Conservation (phyloP, 1,140 invertebrate species). For the Oscheius sp. region DNA sequence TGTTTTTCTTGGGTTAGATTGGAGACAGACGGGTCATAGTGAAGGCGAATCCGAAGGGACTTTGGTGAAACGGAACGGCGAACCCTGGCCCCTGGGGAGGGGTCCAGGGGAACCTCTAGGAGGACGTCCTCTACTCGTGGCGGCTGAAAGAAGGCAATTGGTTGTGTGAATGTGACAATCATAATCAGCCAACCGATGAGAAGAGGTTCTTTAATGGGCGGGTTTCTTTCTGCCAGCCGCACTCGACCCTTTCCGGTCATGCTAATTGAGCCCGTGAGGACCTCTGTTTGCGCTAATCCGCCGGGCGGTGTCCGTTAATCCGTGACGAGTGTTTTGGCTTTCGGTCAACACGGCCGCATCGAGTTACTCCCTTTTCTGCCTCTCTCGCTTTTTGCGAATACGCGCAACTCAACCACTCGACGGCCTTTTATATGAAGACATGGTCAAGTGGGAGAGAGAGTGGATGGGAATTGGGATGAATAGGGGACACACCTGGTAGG, state of each 20-base stretch:
- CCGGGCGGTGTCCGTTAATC: background rate
- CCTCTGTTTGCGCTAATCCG: background rate
- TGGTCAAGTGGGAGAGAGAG: background rate
- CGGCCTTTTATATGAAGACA: background rate
- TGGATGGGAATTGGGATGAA: background rate
- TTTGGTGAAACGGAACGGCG: conserved; percentile 17
- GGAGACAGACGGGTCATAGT: conserved; percentile 39
- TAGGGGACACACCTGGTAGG: conserved; percentile 35
- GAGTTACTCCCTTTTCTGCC: background rate
- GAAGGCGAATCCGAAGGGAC: conserved; percentile 39
- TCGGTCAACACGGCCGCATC: background rate
- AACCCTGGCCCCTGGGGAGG: conserved; percentile 5
- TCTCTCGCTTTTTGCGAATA: background rate
- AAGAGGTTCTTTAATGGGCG: no score
- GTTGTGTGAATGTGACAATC: background rate
- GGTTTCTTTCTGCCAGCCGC: no score
- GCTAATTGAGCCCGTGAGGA: no score
- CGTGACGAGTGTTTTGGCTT: background rate
- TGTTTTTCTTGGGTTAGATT: conserved; percentile 40
- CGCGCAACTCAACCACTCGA: background rate
- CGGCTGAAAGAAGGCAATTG: conserved; percentile 20
- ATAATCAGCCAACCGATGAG: no score
- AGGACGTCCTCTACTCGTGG: conserved; percentile 42
- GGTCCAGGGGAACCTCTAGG: conserved; percentile 38
- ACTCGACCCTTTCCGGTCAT: no score